These are phyloP conservation scores for Lycodopsis pacificus DNA, from an alignment of 2,797 vertebrate genomes.

Conservation along the genomic window DNA sequence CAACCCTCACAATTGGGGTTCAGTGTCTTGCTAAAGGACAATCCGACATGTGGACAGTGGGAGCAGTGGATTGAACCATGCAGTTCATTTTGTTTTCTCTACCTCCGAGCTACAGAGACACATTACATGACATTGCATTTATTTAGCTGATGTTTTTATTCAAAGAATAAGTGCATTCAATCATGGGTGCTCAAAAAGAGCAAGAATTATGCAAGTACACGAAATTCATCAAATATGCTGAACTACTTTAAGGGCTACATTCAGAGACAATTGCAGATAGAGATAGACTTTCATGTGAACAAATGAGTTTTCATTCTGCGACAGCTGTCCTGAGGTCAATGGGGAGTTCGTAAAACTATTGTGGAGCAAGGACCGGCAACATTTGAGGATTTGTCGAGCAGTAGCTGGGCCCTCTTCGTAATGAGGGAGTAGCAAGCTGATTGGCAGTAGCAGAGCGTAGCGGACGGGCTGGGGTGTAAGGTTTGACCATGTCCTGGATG, in stretches of 20 bases:
- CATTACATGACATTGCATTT: neutral
- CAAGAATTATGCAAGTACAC: neutral
- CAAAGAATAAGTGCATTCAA: neutral
- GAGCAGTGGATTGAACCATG: neutral
- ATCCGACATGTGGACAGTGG: neutral
- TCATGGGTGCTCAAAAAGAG: neutral
- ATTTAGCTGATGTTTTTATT: neutral
- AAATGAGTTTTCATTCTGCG: neutral
- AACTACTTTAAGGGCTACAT: neutral
- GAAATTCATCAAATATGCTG: neutral
- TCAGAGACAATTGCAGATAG: neutral
- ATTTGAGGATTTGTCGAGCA: neutral
- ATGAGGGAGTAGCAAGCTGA: too few relatives aligned
- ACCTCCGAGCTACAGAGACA: neutral
- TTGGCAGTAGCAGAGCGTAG: neutral
- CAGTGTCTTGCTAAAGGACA: neutral
- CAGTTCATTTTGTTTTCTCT: too few relatives aligned
- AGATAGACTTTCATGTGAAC: neutral
- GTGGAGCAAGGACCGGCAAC: neutral
- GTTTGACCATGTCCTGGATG: neutral
- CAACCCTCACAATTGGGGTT: neutral
- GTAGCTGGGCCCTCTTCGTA: neutral
- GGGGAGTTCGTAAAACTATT: neutral
- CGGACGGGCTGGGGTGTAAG: neutral
- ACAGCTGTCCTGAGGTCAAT: neutral